These are phyloP conservation scores for Epinephelus fuscoguttatus DNA, from an alignment of 2,113 vertebrate species.

Conservation along the genomic window DNA sequence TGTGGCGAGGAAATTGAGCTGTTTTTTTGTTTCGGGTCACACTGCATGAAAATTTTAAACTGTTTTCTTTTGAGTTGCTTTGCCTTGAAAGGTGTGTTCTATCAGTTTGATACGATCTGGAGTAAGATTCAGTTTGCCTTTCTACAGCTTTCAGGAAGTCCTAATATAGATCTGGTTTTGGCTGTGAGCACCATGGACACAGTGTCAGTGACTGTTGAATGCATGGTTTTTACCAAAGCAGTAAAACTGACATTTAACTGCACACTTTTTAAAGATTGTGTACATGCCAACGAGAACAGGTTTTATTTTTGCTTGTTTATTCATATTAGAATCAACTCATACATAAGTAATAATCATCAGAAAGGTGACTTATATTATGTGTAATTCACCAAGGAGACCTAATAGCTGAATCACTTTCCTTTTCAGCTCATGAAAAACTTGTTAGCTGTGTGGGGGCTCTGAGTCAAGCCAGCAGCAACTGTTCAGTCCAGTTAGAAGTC, in stretches of 20 bases:
- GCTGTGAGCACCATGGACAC: conserved; percentile 19
- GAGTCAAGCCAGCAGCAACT: conserved; percentile 45
- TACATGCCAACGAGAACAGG: background rate
- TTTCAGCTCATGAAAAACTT: conserved; percentile 3
- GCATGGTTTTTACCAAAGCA: conserved; percentile 28
- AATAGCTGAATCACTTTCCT: conserved; percentile 26
- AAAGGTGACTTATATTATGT: background rate
- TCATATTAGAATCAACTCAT: no score
- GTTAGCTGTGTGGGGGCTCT: conserved; percentile 14
- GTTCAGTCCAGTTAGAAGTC: conserved; percentile 22
- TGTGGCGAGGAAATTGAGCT: conserved; percentile 26
- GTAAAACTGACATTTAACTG: background rate
- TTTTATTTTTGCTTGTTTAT: background rate
- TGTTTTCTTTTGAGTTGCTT: background rate
- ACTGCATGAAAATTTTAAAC: background rate
- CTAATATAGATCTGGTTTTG: conserved; percentile 61
- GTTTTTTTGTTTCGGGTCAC: background rate
- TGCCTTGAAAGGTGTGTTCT: conserved; percentile 64
- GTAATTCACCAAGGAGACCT: conserved; percentile 14
- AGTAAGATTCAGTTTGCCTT: conserved; percentile 67
- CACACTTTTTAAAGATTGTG: background rate
- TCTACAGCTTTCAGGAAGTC: conserved; percentile 67
- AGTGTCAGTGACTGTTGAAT: conserved; percentile 45
- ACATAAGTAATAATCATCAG: background rate
- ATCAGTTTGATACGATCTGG: conserved; percentile 50